Percentiles rank a stretch among this genome's conserved stretches.
Conservation (phyloP, 2,113 vertebrate genomes). For the Scophthalmus maximus region DNA sequence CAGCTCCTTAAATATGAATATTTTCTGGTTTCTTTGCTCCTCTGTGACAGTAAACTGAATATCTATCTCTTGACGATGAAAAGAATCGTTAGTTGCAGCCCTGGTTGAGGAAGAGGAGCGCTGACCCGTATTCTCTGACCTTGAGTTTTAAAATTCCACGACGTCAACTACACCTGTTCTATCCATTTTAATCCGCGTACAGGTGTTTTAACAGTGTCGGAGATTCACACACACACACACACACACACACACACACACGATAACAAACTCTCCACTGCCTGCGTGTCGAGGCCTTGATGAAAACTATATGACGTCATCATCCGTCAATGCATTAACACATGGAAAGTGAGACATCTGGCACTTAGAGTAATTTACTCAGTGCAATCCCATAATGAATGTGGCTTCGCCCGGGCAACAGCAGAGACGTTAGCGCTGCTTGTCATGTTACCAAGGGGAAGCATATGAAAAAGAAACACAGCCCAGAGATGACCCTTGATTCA, state of each 20-base stretch:
- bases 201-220: too few relatives aligned
- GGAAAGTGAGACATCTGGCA: neutral
- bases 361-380: neutral
- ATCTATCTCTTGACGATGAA: too few relatives aligned
- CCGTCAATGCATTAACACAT: too few relatives aligned
- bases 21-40: too few relatives aligned
- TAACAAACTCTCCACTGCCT: neutral
- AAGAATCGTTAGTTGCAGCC: too few relatives aligned
- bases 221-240: too few relatives aligned
- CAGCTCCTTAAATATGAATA: too few relatives aligned
- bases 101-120: conserved; percentile 17
- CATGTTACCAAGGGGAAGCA: neutral
- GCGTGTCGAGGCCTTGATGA: neutral
- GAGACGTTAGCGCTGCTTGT: neutral
- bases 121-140: conserved; percentile 44
- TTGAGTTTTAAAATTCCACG: conserved; percentile 10
- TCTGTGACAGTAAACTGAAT: too few relatives aligned
- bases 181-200: too few relatives aligned
- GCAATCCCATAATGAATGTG: neutral
- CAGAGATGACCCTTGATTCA: too few relatives aligned
- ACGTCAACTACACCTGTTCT: conserved; percentile 20
- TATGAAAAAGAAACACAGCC: neutral
- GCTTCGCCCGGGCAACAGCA: neutral
- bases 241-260: neutral
- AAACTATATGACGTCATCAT: neutral